Base-by-base conservation (phyloP, 1,140 invertebrate genomes). In the Drosophila fuyamai region DNA sequence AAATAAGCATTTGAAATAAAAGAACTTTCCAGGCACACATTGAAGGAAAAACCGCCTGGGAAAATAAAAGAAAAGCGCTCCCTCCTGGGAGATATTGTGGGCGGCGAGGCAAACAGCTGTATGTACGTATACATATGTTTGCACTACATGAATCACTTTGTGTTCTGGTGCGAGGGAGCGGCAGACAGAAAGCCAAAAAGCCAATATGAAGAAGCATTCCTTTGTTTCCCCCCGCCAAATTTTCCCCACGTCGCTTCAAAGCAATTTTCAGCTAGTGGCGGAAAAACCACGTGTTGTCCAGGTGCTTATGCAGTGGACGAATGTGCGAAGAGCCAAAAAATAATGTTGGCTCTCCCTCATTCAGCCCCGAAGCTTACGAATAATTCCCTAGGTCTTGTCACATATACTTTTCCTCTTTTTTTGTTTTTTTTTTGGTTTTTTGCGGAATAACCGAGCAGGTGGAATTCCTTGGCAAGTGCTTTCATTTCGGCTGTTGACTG, bases 251-350 rank as follows among this genome's bases (percentile, higher is more conserved):
- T 35, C 80, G 86, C 81, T 85, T 85, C 74, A 85, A 86, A 86
- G 82, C 57, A 75, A 67, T 85, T 71, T 76, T 75, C 44, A 60
- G 51, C 60, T 71, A 73, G 58, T 38, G 32, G 43, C 35, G 51
- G 36, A 57, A 86, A 76, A 85, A 82, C 82, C 82, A 85, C 82
- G 82, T 85, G 82, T 85, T 85, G 79, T 86, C 82, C 82, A 85
- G 82, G 82, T 85, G 82, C 81, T 86, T 81, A 82, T 86, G 65
- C 73, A 81, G 78, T 55, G 62, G 55, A 55, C 59, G 16, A 67
- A 76, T 76, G 58, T 76, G 62, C 73, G 70, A 65, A 48, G 41
- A 58, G 38, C 41, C 54, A 40, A 40, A 71, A 56, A 67, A 71
- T 70, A 71, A 41, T 48, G 67, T 18, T 41, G 27, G 8, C 23